Evolutionary conservation across 2,888 invertebrate genomes (phyloP).

Genomic region (Sipha maydis): DNA sequence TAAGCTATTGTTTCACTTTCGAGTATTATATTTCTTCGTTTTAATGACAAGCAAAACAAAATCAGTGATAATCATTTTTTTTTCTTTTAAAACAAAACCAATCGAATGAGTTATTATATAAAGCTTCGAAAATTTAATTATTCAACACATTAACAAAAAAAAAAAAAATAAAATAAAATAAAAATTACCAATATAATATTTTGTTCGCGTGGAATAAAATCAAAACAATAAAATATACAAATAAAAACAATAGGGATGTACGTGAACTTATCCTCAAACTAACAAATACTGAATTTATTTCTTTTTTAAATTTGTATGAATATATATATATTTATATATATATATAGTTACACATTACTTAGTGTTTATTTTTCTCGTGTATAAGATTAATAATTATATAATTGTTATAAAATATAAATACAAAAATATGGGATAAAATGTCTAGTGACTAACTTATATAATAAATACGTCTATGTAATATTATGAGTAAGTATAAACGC

Average conservation of each 20-base stretch:
- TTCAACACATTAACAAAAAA: constrained; percentile 27
- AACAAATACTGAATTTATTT: constrained; percentile 49
- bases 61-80: no score
- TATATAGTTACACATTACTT: no score
- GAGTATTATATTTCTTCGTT: neutral
- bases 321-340: no score
- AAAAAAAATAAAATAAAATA: constrained; percentile 20
- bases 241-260: constrained; percentile 28
- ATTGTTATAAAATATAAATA: neutral
- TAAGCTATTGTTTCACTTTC: neutral
- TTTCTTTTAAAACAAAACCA: no score
- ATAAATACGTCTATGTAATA: neutral
- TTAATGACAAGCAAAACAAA: neutral
- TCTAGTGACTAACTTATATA: neutral
- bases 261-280: constrained; percentile 31
- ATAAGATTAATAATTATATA: neutral
- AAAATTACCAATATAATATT: constrained; percentile 10
- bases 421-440: neutral
- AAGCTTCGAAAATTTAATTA: constrained; percentile 45
- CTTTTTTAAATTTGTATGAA: neutral
- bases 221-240: constrained; percentile 56
- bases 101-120: neutral
- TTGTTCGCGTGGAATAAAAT: constrained; percentile 60
- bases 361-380: neutral
- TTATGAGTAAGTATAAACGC: neutral